phyloP scores from a whole-genome alignment of 1,140 invertebrate genomes.

The Drosophila suzukii region DNA sequence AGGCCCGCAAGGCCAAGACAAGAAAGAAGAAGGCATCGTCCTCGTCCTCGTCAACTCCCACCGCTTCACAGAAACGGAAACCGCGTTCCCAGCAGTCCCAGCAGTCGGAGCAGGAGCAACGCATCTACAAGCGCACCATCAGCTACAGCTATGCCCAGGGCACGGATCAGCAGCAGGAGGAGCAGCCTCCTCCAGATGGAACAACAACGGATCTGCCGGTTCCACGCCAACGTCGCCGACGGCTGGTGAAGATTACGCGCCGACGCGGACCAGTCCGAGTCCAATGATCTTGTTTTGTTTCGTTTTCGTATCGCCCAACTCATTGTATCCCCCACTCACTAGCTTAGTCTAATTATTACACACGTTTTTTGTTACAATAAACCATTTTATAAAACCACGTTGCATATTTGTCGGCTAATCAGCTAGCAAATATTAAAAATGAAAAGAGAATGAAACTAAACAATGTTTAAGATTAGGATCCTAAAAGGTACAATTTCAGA shows the following conservation, averaged over 20 bases:
- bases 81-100: slow-evolving; percentile 27
- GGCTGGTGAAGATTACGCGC: slow-evolving; percentile 16
- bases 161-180: slow-evolving; percentile 6
- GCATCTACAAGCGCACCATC: slow-evolving; percentile 72
- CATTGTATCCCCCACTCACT: slow-evolving; percentile 2
- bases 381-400: slow-evolving; percentile 3
- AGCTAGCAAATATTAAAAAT: background rate
- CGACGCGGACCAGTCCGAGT: slow-evolving; percentile 3
- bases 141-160: slow-evolving; percentile 64
- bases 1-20: slow-evolving; percentile 12
- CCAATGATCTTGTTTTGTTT: slow-evolving; percentile 9
- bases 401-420: slow-evolving; percentile 7
- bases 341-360: slow-evolving; percentile 11
- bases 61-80: background rate
- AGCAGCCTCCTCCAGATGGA: background rate
- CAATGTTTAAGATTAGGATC: background rate
- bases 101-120: slow-evolving; percentile 52
- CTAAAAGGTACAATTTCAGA: background rate
- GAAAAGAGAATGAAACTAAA: background rate
- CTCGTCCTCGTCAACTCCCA: background rate
- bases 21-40: slow-evolving; percentile 1
- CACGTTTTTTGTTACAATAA: slow-evolving; percentile 8
- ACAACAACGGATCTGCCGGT: background rate
- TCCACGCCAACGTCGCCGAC: background rate
- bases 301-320: background rate